A percentile compares a stretch with the other conserved stretches of the same genome.
Conservation (phyloP, 2,888 invertebrate species). For the Nebria brevicollis region DNA sequence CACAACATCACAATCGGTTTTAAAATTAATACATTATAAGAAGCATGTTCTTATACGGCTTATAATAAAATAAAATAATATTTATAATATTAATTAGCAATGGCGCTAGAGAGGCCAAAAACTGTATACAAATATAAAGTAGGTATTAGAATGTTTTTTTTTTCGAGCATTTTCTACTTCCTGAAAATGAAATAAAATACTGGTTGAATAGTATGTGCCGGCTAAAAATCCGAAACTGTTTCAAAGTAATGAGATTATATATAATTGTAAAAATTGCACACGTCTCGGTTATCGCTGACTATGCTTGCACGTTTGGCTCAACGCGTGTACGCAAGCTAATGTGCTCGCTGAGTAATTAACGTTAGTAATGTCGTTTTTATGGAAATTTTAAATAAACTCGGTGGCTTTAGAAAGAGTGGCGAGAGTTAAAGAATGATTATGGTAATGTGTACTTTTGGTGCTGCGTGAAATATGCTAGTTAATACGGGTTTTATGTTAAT, state of each 20-base stretch:
- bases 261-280: neutral
- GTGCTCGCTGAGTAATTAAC: conserved; percentile 29
- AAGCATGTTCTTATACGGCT: too few relatives aligned
- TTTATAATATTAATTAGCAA: too few relatives aligned
- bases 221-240: neutral
- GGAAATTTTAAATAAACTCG: conserved; percentile 41
- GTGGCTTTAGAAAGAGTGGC: conserved; percentile 1
- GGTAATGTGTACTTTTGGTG: conserved; percentile 28
- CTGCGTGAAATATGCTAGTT: neutral
- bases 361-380: conserved; percentile 43
- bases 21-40: too few relatives aligned
- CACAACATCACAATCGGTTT: neutral
- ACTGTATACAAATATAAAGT: too few relatives aligned
- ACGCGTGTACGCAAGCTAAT: conserved; percentile 1
- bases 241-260: neutral
- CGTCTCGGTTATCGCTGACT: neutral
- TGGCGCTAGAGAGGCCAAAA: too few relatives aligned
- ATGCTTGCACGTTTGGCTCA: neutral
- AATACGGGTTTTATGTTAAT: conserved; percentile 13
- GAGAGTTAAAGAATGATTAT: conserved; percentile 38
- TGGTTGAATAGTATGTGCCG: too few relatives aligned
- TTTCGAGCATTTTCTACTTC: too few relatives aligned
- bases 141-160: too few relatives aligned
- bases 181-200: too few relatives aligned
- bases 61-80: too few relatives aligned